Evolutionary conservation across 2,113 vertebrate species (phyloP), one percentile per base, ranked within the genome.

Genomic region (Cardinalis cardinalis): DNA sequence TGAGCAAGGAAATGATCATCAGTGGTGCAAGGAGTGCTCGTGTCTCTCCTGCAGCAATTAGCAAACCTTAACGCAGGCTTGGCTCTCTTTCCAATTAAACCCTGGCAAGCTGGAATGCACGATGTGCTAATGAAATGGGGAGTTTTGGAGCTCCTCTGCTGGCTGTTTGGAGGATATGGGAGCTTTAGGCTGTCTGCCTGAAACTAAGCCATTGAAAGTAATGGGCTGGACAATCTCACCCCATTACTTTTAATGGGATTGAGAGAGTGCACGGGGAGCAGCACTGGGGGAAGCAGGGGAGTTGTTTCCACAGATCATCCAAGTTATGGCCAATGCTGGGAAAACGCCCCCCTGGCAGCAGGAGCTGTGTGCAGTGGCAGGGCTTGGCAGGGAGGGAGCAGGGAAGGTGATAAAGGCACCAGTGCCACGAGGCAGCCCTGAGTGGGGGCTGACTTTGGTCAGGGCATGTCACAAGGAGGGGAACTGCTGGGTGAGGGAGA

Each of bases 211-310:
- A 60, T 90, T 55, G 88, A 58, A 95, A 93, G 94, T 93, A 97
- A 97, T 94, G 95, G 96, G 89, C 83, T 96, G 94, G 92, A 77
- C 91, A 48, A 91, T 87, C 94, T 94, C 92, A 95, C 69, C 73
- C 96, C 93, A 93, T 96, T 97, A 92, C 93, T 94, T 95, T 95
- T 95, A 90, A 96, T 84, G 76, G 95, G 71, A 85, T 34, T 60
- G 87, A 52, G 81, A 26, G 69, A 79, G 79, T 1, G 36, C 9
- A 0, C 0, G 1, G 20, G 80, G 85, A 94, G 48, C 89, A 14
- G 80, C 5, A 0, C 3, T 1, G 34, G 46, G 77, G 75, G 72
- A 86, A 44, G 79, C 93, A 17, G 75, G 53, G 87, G 94, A 96
- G 87, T 58, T 49, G 28, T 83, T 92, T 43, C 40, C 86, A 59